phyloP scores from a whole-genome alignment of 2,113 vertebrate genomes.

The Tachysurus vachellii region DNA sequence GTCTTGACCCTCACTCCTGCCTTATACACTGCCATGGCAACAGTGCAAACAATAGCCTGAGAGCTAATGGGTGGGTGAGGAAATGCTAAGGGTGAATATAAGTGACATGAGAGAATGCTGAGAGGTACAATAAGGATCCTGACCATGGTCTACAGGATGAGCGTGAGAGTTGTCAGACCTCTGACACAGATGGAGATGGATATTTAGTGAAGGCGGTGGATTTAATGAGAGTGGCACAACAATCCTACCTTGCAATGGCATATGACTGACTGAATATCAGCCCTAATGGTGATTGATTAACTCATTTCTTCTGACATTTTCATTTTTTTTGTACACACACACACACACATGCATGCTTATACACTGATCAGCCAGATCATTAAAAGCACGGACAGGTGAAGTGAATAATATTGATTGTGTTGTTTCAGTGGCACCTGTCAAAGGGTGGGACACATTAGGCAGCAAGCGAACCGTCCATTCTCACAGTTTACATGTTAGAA shows the following conservation, averaged over 20 bases:
- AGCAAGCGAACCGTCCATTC: too few relatives aligned
- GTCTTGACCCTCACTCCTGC: background rate
- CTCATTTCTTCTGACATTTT: background rate
- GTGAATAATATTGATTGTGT: too few relatives aligned
- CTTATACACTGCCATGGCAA: slow-evolving; percentile 59
- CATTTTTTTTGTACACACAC: background rate
- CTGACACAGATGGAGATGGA: slow-evolving; percentile 32
- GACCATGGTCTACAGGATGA: slow-evolving; percentile 7
- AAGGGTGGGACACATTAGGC: too few relatives aligned
- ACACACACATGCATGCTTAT: background rate
- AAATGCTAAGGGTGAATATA: slow-evolving; percentile 51
- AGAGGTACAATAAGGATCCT: background rate
- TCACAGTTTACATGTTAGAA: too few relatives aligned
- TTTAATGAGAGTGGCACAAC: background rate
- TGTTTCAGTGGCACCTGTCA: too few relatives aligned
- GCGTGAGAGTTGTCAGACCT: slow-evolving; percentile 38
- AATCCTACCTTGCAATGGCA: slow-evolving; percentile 22
- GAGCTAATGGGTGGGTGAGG: slow-evolving; percentile 27
- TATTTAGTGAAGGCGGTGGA: background rate
- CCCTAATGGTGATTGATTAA: background rate
- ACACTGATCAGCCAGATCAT: background rate
- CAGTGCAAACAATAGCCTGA: slow-evolving; percentile 56
- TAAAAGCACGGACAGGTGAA: too few relatives aligned
- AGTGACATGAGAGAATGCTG: slow-evolving; percentile 55
- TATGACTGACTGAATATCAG: slow-evolving; percentile 1